phyloP scores from a whole-genome alignment of 2,888 invertebrate genomes.

The Ligdia adustata region DNA sequence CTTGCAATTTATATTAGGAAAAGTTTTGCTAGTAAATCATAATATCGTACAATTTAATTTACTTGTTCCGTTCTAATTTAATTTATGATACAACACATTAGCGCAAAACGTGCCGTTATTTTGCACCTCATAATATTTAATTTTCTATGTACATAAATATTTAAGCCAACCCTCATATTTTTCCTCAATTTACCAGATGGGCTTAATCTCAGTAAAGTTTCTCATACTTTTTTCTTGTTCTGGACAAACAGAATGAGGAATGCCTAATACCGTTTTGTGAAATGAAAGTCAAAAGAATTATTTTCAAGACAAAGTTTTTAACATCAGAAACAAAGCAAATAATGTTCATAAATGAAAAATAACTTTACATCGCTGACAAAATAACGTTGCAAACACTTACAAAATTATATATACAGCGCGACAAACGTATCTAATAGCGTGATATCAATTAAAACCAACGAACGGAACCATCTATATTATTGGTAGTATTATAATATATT shows the following conservation, averaged over 20 bases:
- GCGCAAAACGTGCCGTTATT: slow-evolving; percentile 7
- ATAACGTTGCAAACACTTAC: neutral
- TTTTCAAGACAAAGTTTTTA: slow-evolving; percentile 1
- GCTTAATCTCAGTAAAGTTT: slow-evolving; percentile 13
- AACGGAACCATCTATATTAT: too few relatives aligned
- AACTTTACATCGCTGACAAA: slow-evolving; percentile 6
- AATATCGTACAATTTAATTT: slow-evolving; percentile 4
- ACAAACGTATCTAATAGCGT: too few relatives aligned
- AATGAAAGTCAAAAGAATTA: slow-evolving; percentile 14
- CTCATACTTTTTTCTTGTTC: slow-evolving; percentile 16
- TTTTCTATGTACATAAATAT: slow-evolving; percentile 12
- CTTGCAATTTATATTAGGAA: too few relatives aligned
- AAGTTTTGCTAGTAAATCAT: too few relatives aligned
- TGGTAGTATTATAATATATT: too few relatives aligned
- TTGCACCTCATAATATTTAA: slow-evolving; percentile 4
- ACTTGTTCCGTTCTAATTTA: slow-evolving; percentile 17
- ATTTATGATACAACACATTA: slow-evolving; percentile 13
- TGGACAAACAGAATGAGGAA: slow-evolving; percentile 18
- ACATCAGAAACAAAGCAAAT: slow-evolving; percentile 9
- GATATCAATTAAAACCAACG: too few relatives aligned
- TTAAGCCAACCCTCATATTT: slow-evolving; percentile 9
- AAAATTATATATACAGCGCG: too few relatives aligned
- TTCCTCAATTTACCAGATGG: slow-evolving; percentile 19
- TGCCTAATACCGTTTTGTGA: slow-evolving; percentile 9
- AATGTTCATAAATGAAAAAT: slow-evolving; percentile 3